Base-by-base conservation (phyloP, 1,140 invertebrate genomes). In the Hyposmocoma kahamanoa region DNA sequence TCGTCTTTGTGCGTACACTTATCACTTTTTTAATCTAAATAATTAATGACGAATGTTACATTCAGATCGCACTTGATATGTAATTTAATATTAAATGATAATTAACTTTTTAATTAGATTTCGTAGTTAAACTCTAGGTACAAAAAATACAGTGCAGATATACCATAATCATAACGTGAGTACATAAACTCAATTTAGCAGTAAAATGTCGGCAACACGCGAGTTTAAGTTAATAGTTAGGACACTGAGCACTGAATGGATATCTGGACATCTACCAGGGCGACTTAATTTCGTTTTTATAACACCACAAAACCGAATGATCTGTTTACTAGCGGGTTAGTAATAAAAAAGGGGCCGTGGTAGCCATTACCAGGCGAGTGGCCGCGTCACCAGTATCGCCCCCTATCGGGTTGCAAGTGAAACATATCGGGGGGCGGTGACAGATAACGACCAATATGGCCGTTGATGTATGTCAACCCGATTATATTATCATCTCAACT, bases 241-340 rank as follows among this genome's bases (percentile, higher is more conserved):
- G 56, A 50, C 60, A 57, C 59, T 59, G 59, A 59, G 60, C 47
- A 58, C 65, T 64, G 62, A 69, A n/a, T n/a, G 62, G 64, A 72
- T 76, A 72, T 77, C 69, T 71, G 69, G 67, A 66, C 73, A 79
- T 81, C 63, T 70, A 74, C 72, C 66, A 71, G 71, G 63, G 69
- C 58, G 65, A 78, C 74, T 82, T 84, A 84, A 84, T 84, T 84
- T 79, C 72, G 78, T 82, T 84, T 84, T 84, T 84, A 84, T 82
- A 82, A 81, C 81, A 81, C 75, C 79, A 83, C 81, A 83, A 83
- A 81, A 77, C 77, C 73, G 77, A 84, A 84, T 83, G 81, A 84
- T 84, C 81, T 84, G 81, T 84, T 81, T 84, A 84, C 81, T 84
- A 81, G 78, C 77, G 79, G 81, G 75, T 80, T 70, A 84, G 81